Evolutionary conservation across 2,113 vertebrate genomes (phyloP), one percentile per base, ranked within the genome.

Genomic region (Heloderma charlesbogerti): DNA sequence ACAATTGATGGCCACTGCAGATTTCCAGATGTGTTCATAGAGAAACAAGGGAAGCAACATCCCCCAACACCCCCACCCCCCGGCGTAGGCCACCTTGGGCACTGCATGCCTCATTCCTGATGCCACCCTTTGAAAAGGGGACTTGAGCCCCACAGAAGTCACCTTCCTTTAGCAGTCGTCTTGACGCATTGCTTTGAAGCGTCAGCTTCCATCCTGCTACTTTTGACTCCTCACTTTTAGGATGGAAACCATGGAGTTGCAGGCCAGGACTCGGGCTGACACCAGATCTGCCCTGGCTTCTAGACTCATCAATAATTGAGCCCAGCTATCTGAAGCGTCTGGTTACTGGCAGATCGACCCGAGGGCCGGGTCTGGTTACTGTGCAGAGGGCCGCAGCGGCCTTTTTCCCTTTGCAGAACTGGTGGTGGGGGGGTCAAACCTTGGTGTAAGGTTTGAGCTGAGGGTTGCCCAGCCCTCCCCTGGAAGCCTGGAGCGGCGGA

Each of bases 291-390:
- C 88, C 93, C 89, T 94, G 94, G 95, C 94, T 97, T 91, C 95
- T 63, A 22, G 60, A 97, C 96, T 96, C 95, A 96, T 98, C 94
- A 98, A 98, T 98, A 97, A 97, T 98, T 97, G 95, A 98, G 89
- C 66, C 43, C 75, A 29, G 81, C 88, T 95, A 91, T 92, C 94
- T 7, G 91, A 93, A 93, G 95, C 92, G 86, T 95, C 97, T 67
- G 90, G 82, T 98, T 98, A 97, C 97, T 94, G 85, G 0, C 71
- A 96, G 94, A 34, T 81, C 20, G 54, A 48, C 18, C 9, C 10
- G 91, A 69, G n/a, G 29, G 43, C 57, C 31, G 88, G 89, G 86
- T 97, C 94, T 94, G 94, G 96, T 97, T 98, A 97, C 97, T 89
- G 75, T 79, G 81, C 84, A 86, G 94, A 95, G 93, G 88, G 94